A percentile compares a stretch with the other conserved stretches of the same genome.
Conservation (phyloP, 2,113 vertebrate species). For the Indri indri region DNA sequence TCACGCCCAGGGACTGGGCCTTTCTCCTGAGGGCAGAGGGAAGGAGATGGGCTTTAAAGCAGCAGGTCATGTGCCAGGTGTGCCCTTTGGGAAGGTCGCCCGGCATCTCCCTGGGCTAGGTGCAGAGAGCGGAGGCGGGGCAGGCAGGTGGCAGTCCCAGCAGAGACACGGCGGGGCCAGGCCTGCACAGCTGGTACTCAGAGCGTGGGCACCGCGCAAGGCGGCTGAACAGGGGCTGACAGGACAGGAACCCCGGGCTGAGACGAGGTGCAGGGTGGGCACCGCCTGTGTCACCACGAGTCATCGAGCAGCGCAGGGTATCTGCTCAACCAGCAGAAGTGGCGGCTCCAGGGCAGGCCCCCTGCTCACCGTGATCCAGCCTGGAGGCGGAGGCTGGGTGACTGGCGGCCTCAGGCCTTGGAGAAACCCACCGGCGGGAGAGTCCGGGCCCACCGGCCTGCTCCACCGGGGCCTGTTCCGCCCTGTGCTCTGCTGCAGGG, state of each 20-base stretch:
- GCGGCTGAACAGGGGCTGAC: no score
- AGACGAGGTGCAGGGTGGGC: no score
- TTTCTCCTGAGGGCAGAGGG: background rate
- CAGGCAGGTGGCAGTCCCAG: no score
- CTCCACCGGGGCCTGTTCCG: no score
- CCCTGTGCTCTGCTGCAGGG: no score
- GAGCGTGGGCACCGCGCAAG: no score
- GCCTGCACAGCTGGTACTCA: no score
- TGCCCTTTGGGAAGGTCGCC: background rate
- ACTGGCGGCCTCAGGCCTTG: background rate
- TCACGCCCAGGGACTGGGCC: background rate
- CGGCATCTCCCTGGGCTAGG: no score
- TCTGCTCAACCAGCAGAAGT: background rate
- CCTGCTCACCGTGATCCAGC: background rate
- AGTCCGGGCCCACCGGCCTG: background rate
- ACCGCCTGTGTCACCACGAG: fast-evolving
- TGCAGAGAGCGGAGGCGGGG: no score
- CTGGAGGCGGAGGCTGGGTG: background rate
- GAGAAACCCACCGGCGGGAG: no score
- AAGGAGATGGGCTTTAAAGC: background rate
- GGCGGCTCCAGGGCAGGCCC: background rate
- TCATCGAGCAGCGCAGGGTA: no score
- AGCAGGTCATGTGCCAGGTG: background rate
- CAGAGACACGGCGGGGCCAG: background rate
- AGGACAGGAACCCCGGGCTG: background rate